Percentiles rank a stretch among this genome's conserved stretches.
These are phyloP conservation scores for Nipponia nippon DNA, from an alignment of 2,113 vertebrate species.

Conservation along the genomic window DNA sequence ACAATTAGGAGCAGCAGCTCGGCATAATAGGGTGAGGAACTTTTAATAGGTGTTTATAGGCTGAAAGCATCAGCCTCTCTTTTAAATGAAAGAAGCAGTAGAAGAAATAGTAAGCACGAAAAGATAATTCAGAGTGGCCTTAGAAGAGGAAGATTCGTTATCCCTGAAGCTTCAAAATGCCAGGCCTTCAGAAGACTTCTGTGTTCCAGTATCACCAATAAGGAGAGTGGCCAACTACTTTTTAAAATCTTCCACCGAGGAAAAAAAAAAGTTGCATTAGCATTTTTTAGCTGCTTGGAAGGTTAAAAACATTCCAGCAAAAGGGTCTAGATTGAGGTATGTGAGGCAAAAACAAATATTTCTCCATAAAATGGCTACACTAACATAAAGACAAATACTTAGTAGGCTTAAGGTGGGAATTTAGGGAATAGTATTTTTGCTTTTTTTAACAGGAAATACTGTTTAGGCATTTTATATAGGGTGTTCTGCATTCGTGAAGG, in stretches of 20 bases:
- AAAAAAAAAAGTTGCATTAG: conserved; percentile 12
- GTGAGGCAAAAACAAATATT: conserved; percentile 71
- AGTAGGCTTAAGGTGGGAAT: conserved; percentile 73
- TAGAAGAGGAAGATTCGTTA: conserved; percentile 53
- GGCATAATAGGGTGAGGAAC: conserved; percentile 69
- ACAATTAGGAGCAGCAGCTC: conserved; percentile 71
- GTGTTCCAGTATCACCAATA: neutral
- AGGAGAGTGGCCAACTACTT: neutral
- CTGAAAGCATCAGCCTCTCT: conserved; percentile 62
- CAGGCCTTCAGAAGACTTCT: conserved; percentile 9
- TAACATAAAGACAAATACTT: conserved; percentile 69
- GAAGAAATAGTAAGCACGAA: conserved; percentile 66
- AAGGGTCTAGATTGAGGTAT: conserved; percentile 60
- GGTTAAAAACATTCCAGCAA: conserved; percentile 59
- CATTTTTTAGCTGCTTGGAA: conserved; percentile 53
- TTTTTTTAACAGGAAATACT: conserved; percentile 77
- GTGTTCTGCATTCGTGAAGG: conserved; percentile 76
- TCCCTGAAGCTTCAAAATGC: conserved; percentile 44
- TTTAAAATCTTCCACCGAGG: conserved; percentile 7
- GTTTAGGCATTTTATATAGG: conserved; percentile 76
- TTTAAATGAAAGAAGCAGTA: conserved; percentile 69
- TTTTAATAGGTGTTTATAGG: conserved; percentile 77
- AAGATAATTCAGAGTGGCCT: conserved; percentile 63
- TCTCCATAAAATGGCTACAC: conserved; percentile 66
- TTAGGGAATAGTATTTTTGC: conserved; percentile 70